Conservation (phyloP, 2,113 vertebrate genomes). For the Megaceryle maxima region DNA sequence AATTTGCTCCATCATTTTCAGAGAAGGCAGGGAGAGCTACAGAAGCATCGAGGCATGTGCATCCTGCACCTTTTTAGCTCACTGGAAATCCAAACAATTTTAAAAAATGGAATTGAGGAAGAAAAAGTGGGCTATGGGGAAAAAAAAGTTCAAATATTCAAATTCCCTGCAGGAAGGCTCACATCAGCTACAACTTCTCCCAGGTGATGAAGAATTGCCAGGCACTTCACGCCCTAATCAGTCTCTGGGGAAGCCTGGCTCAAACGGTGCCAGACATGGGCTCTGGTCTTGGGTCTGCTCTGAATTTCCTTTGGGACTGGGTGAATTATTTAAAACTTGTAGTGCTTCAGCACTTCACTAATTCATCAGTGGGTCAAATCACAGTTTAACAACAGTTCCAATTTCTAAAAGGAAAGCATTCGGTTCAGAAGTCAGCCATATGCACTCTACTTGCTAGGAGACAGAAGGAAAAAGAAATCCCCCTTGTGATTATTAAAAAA, state of each 20-base stretch:
- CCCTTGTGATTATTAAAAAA: neutral
- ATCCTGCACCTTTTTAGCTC: neutral
- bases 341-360: neutral
- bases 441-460: neutral
- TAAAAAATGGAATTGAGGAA: neutral
- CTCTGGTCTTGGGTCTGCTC: neutral
- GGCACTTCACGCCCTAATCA: neutral
- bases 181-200: neutral
- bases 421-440: neutral
- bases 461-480: neutral
- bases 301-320: constrained; percentile 5
- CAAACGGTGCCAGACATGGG: neutral
- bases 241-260: neutral
- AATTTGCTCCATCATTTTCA: neutral
- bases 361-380: constrained; percentile 18
- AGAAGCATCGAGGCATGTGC: neutral
- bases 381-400: neutral
- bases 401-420: neutral
- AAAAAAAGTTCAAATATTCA: neutral
- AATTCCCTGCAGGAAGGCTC: neutral
- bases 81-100: neutral
- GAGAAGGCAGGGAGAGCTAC: neutral
- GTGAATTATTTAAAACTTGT: neutral
- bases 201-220: neutral
- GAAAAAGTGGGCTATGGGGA: neutral